phyloP scores from a whole-genome alignment of 2,113 vertebrate species.

The Motacilla alba region DNA sequence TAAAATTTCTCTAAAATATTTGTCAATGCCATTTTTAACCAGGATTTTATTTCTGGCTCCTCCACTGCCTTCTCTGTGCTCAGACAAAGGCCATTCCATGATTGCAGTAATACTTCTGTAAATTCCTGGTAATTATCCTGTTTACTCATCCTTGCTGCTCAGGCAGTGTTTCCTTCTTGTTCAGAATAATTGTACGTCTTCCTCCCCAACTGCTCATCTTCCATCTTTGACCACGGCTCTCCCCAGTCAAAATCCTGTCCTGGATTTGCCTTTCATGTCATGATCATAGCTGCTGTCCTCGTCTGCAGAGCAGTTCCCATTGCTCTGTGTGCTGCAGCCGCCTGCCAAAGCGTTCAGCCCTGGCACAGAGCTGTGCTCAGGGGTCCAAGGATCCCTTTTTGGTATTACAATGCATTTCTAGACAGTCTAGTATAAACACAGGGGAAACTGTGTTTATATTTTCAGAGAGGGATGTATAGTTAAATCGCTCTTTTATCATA shows the following conservation, averaged over 20 bases:
- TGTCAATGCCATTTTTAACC: not conserved
- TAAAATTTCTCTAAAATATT: not conserved
- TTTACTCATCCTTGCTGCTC: conserved; percentile 25
- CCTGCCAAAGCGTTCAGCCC: not conserved
- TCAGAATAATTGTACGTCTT: not conserved
- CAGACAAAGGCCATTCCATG: conserved; percentile 3
- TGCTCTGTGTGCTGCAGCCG: not conserved
- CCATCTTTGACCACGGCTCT: not conserved
- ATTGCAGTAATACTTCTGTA: not conserved
- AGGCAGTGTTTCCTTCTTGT: not conserved
- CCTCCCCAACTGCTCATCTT: not conserved
- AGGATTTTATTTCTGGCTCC: not conserved
- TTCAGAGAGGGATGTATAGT: not conserved
- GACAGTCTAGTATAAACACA: not conserved
- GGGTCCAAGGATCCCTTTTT: not conserved
- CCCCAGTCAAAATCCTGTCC: not conserved
- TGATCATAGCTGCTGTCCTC: not conserved
- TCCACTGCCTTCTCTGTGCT: not conserved
- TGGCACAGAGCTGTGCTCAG: not conserved
- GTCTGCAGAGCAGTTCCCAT: not conserved
- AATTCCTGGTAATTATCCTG: conserved; percentile 39
- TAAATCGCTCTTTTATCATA: not conserved
- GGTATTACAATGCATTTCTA: not conserved
- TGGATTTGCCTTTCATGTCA: not conserved
- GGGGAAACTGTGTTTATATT: not conserved